Evolutionary conservation across 2,797 vertebrate species (phyloP).

Genomic region (Galago senegalensis): DNA sequence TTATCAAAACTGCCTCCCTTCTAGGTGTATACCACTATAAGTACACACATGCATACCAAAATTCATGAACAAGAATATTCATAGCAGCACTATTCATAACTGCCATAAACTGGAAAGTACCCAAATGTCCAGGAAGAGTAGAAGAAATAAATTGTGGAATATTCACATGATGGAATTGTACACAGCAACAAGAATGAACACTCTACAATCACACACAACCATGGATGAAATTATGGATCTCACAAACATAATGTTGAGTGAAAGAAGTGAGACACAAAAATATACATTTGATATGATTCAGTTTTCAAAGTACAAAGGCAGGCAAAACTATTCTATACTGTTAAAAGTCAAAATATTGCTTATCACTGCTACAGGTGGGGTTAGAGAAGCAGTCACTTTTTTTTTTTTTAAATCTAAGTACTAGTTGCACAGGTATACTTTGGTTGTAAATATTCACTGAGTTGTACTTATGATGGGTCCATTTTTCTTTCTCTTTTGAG

Average conservation of each 20-base stretch:
- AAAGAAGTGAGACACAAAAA: neutral
- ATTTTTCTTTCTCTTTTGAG: neutral
- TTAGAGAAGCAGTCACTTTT: neutral
- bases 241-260: neutral
- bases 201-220: neutral
- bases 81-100: neutral
- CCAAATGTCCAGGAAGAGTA: neutral
- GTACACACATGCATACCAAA: neutral
- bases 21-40: neutral
- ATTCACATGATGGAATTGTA: neutral
- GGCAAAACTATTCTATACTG: neutral
- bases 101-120: neutral
- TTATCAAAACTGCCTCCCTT: neutral
- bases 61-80: neutral
- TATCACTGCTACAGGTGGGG: too few relatives aligned
- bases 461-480: neutral
- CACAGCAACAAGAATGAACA: neutral
- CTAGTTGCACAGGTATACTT: neutral
- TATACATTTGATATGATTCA: neutral
- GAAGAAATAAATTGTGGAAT: neutral
- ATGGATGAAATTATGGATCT: neutral
- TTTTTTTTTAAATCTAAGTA: neutral
- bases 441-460: neutral
- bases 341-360: neutral
- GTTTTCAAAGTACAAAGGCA: neutral